Percentiles rank a stretch among this genome's conserved stretches.
phyloP scores from a whole-genome alignment of 2,888 invertebrate species.

The Drosophila falleni region DNA sequence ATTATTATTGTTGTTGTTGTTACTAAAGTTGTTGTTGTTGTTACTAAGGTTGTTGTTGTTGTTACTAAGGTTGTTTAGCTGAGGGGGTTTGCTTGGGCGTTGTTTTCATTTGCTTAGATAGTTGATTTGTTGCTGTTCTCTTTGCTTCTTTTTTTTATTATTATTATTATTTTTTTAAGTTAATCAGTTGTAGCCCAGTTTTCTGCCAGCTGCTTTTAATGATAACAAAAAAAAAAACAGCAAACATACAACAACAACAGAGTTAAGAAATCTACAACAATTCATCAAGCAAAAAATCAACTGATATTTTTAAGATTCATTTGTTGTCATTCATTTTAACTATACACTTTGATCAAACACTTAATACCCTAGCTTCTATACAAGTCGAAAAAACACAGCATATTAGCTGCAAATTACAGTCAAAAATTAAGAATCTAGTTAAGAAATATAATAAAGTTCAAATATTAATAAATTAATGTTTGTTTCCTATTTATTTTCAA shows the following conservation, averaged over 20 bases:
- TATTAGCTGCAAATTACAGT: background rate
- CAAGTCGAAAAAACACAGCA: no score
- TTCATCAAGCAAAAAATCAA: constrained; percentile 31
- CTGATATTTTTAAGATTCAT: constrained; percentile 32
- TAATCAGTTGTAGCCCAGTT: constrained; percentile 28
- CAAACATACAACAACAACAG: background rate
- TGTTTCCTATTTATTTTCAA: no score
- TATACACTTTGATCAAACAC: constrained; percentile 5
- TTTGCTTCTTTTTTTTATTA: background rate
- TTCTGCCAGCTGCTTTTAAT: constrained; percentile 30
- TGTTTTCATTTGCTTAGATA: constrained; percentile 22
- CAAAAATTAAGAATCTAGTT: no score
- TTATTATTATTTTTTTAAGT: constrained; percentile 26
- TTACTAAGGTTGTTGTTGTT: constrained; percentile 8
- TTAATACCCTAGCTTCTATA: constrained; percentile 11
- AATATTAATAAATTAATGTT: no score
- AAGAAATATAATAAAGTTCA: no score
- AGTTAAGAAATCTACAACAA: constrained; percentile 26
- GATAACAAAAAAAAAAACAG: constrained; percentile 25
- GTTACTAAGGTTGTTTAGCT: background rate
- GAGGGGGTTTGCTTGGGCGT: background rate
- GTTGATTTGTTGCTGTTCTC: constrained; percentile 27
- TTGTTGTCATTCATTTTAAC: constrained; percentile 19
- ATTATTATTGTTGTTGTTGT: background rate
- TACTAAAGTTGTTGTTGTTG: constrained; percentile 6